Conservation (phyloP, 2,797 vertebrate species). For the Heterohyrax brucei region DNA sequence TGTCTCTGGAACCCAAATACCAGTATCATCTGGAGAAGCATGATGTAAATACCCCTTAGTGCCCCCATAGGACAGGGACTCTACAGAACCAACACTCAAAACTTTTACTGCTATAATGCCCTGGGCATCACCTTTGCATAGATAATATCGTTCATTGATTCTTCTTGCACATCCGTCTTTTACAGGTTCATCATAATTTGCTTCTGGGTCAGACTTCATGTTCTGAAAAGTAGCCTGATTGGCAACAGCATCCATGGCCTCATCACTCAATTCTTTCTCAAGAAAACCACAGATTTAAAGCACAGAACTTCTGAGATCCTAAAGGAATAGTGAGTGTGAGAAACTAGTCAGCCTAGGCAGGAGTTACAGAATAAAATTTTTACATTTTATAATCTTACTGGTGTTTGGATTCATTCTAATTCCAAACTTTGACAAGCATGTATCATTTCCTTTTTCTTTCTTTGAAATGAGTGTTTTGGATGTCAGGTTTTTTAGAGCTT, state of each 20-base stretch:
- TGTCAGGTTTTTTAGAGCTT: not conserved
- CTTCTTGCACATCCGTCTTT: accelerated
- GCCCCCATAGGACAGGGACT: not conserved
- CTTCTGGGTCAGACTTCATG: slow-evolving; percentile 51
- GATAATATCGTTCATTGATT: not conserved
- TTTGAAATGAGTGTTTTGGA: not conserved
- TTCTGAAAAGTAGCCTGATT: slow-evolving; percentile 60
- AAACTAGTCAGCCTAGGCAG: not conserved
- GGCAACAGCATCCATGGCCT: slow-evolving; percentile 88
- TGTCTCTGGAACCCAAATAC: not conserved
- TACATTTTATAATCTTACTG: not conserved
- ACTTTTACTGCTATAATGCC: not conserved
- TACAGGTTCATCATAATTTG: not conserved
- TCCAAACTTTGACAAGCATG: not conserved
- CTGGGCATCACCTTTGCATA: slow-evolving; percentile 62
- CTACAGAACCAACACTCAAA: not conserved
- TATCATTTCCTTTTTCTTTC: not conserved
- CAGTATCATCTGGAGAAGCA: not conserved
- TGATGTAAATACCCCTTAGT: not conserved
- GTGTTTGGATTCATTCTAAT: not conserved
- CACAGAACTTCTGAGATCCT: slow-evolving; percentile 89
- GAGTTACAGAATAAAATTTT: not conserved
- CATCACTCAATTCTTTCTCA: slow-evolving; percentile 88
- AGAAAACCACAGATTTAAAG: slow-evolving; percentile 89
- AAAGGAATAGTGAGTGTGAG: not conserved